Evolutionary conservation across 2,797 vertebrate genomes (phyloP), one percentile per base, ranked within the genome.

Genomic region (Sibirionetta formosa): DNA sequence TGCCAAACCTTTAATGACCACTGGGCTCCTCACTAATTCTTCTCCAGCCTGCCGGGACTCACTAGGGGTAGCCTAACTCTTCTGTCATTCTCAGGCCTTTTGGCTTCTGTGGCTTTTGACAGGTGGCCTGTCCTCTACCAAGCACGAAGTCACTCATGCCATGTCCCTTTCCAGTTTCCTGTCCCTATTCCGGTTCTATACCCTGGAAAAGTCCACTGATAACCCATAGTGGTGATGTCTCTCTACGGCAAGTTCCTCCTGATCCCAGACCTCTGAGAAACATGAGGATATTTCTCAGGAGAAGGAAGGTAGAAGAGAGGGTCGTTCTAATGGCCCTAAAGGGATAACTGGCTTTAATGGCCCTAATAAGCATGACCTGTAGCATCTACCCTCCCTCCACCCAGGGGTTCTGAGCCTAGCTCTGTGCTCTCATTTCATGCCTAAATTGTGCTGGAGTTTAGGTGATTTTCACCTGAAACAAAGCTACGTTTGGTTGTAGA

Each of bases 401-500:
- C 0, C 1, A 57, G 26, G 57, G 54, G 5, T 14, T 77, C 13
- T 48, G 23, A 82, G n/a, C 14, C 31, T 38, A 80, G 24, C 6
- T 57, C 48, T 50, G 48, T 50, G 48, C 13, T 24, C 13, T 50
- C 48, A 50, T 24, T 50, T 50, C 19, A 20, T n/a, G 31, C 11
- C 19, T 33, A 33, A 57, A 23, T 11, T 17, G 20, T 26, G 3
- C 14, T n/a, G 1, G 10, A 9, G 3, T 1, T 40, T 22, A 36
- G 18, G 3, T 57, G 5, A 1, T n/a, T 3, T 66, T 1, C 29
- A 38, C 18, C 4, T 78, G 1, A 17, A 0, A 2, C 65, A 35
- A 0, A 35, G 7, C 1, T 40, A 1, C 16, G 10, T 1, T 0
- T 9, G 3, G 12, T 0, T 53, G 0, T 20, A 9, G 9, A 3